phyloP scores from a whole-genome alignment of 2,888 invertebrate species.

The Allolobophora icterica region DNA sequence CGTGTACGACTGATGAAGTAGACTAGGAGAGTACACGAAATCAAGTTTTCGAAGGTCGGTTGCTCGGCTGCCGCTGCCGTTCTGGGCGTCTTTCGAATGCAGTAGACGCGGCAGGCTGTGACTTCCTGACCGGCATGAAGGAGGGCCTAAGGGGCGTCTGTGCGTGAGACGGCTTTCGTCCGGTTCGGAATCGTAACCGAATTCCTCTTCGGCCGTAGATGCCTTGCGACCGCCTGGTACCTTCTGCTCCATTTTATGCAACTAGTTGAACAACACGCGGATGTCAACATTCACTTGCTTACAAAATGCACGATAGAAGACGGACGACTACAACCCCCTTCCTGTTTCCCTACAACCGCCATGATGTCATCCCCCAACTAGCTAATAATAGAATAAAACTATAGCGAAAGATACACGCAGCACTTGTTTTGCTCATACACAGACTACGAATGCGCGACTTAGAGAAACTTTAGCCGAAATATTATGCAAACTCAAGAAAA shows the following conservation, averaged over 20 bases:
- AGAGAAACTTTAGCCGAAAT: background rate
- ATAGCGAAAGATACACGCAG: background rate
- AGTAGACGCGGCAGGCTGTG: background rate
- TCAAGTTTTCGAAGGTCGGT: constrained; percentile 19
- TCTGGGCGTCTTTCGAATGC: background rate
- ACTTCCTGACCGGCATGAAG: constrained; percentile 25
- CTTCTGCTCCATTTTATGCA: constrained; percentile 33
- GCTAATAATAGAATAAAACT: background rate
- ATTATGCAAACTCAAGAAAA: background rate
- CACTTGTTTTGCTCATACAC: background rate
- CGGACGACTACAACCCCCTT: background rate
- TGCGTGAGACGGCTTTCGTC: constrained; percentile 35
- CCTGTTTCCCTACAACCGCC: background rate
- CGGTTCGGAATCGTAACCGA: constrained; percentile 51
- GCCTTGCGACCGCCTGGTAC: constrained; percentile 54
- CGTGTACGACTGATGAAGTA: constrained; percentile 39
- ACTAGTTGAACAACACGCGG: background rate
- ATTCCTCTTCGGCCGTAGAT: constrained; percentile 54
- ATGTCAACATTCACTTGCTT: constrained; percentile 3
- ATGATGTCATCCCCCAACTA: background rate
- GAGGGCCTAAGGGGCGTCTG: constrained; percentile 2
- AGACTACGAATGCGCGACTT: background rate
- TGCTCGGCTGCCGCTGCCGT: background rate
- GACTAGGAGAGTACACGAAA: constrained; percentile 31
- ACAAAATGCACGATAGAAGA: background rate